Evolutionary conservation across 2,113 vertebrate genomes (phyloP), one percentile per base, ranked within the genome.

Genomic region (Hemichromis elongatus): DNA sequence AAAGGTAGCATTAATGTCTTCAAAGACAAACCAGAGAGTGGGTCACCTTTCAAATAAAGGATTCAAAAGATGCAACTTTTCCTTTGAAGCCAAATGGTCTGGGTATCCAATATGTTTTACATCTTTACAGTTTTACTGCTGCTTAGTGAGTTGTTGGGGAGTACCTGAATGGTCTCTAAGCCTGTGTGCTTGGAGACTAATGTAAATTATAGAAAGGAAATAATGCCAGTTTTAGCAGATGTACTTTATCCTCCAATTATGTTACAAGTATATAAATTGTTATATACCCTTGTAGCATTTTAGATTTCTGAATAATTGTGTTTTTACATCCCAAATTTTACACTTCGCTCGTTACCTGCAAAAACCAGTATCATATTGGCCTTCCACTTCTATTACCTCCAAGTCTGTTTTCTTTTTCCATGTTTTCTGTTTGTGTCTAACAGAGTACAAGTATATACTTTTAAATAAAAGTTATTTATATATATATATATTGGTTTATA

Each of bases 391-490:
- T 66, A 21, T 66, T 66, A 40, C 11, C 24, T 40, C 61, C 61
- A 66, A 9, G 61, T 66, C n/a, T 40, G 12, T 35, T n/a, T 63
- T n/a, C 10, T 37, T 63, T 61, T 61, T 61, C 28, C 1, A 0
- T 10, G 18, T 10, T 66, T 66, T 5, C 11, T 66, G 33, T 21
- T 66, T 66, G 61, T 21, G 33, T 66, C 33, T 37, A 37, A 37
- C 59, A 66, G 21, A 56, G 30, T 63, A 19, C 5, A 37, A 63
- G 18, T 63, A 37, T 63, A 63, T 63, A 63, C 19, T 21, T 37
- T 66, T 66, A 2, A 21, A 4, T 37, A 1, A 2, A 40, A 63
- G 1, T 3, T 0, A 0, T 0, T 0, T 0, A n/a, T n/a, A n/a
- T 2, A 8, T 66, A 8, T 37, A 13, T 40, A 21, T 21, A 66